A percentile compares a stretch with the other conserved stretches of the same genome.
Evolutionary conservation across 2,888 invertebrate genomes (phyloP).

Genomic region (Bombylius major): DNA sequence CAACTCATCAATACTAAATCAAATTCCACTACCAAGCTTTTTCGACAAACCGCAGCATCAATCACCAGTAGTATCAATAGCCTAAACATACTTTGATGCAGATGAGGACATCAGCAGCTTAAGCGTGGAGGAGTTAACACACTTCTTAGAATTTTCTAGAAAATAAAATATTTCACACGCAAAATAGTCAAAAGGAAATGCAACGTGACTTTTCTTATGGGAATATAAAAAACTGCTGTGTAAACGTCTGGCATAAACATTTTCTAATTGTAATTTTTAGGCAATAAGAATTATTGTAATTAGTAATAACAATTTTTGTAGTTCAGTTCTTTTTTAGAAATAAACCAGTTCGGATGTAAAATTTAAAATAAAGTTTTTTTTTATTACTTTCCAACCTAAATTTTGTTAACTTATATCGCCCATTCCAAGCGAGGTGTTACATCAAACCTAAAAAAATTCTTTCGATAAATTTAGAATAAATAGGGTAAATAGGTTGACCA

Average conservation of each 20-base stretch:
- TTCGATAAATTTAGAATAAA: too few species aligned
- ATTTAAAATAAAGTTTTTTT: too few species aligned
- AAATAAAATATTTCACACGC: background rate
- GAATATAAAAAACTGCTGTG: background rate
- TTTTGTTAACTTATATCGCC: too few species aligned
- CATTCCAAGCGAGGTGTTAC: too few species aligned
- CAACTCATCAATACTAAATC: background rate
- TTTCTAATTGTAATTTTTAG: too few species aligned
- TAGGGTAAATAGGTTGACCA: too few species aligned
- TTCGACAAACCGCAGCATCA: background rate
- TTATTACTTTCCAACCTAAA: too few species aligned
- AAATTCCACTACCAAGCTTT: background rate
- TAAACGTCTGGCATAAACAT: background rate
- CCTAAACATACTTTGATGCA: background rate
- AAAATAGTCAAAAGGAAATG: background rate
- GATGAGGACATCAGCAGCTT: background rate
- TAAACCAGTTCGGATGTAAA: too few species aligned
- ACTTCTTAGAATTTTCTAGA: background rate
- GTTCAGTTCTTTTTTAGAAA: too few species aligned
- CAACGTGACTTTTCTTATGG: background rate
- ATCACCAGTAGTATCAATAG: background rate
- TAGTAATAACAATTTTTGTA: too few species aligned
- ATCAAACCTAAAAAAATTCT: too few species aligned
- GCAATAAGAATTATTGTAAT: too few species aligned
- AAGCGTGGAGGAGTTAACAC: background rate